Evolutionary conservation across 2,113 vertebrate species (phyloP).

Genomic region (Actenoides lindsayi): DNA sequence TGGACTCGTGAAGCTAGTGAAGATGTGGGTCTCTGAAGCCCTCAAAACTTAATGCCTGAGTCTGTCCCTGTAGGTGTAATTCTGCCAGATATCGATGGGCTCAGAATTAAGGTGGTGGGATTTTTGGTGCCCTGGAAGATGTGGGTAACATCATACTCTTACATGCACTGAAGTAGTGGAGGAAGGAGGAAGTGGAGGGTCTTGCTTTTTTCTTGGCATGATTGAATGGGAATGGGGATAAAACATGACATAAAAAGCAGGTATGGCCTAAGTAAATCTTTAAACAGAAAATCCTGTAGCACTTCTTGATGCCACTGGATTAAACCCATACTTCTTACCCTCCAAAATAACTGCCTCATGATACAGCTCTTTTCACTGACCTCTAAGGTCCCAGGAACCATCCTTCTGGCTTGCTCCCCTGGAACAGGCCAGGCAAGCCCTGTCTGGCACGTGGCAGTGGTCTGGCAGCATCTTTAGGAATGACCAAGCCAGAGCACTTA

Average conservation of each 20-base stretch:
- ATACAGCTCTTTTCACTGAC: background rate
- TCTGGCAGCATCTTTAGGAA: background rate
- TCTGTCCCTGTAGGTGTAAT: background rate
- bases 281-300: background rate
- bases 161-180: background rate
- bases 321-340: background rate
- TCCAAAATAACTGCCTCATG: background rate
- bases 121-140: background rate
- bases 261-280: background rate
- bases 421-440: background rate
- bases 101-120: background rate
- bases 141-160: background rate
- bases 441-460: fast-evolving
- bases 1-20: background rate
- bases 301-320: background rate
- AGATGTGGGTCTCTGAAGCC: background rate
- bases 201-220: background rate
- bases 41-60: background rate
- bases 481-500: background rate
- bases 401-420: background rate
- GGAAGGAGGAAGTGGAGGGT: background rate
- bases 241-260: background rate
- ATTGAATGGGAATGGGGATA: background rate
- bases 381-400: background rate
- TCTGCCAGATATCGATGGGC: background rate